Evolutionary conservation across 30 jellyfish, hydroid and myxozoan genomes (phyloP).

Genomic region (Turritopsis dohrnii): DNA sequence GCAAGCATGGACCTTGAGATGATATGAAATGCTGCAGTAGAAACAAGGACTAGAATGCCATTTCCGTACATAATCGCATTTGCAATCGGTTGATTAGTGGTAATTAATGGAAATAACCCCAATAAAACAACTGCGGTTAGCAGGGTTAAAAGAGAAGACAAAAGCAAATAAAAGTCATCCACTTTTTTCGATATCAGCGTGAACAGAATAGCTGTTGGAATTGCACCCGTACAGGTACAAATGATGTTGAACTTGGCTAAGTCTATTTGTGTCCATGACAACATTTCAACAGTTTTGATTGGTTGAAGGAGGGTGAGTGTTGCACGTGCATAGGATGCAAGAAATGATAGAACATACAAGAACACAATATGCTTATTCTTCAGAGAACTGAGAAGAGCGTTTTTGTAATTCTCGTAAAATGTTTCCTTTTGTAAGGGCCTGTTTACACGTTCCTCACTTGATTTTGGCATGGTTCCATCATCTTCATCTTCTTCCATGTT

Average conservation of each 20-base stretch:
- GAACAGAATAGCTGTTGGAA: slow-evolving; percentile 10
- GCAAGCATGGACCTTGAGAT: slow-evolving; percentile 8
- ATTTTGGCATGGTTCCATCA: neutral
- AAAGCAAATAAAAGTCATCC: neutral
- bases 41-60: neutral
- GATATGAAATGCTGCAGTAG: slow-evolving; percentile 9
- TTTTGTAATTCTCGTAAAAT: neutral
- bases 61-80: neutral
- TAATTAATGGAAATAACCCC: neutral
- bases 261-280: slow-evolving; percentile 7
- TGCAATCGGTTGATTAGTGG: neutral
- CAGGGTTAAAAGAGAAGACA: neutral
- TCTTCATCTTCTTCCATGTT: slow-evolving; percentile 9
- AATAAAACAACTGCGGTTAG: neutral
- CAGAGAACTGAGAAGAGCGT: neutral
- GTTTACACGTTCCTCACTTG: neutral
- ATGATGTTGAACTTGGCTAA: slow-evolving; percentile 1
- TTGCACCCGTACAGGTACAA: neutral
- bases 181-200: neutral
- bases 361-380: neutral
- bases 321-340: slow-evolving; percentile 15
- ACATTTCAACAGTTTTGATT: slow-evolving; percentile 10
- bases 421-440: neutral
- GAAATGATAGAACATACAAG: neutral
- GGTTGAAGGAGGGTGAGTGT: neutral